Evolutionary conservation across 2,888 invertebrate genomes (phyloP).

Genomic region (Lasioglossum calceatum): DNA sequence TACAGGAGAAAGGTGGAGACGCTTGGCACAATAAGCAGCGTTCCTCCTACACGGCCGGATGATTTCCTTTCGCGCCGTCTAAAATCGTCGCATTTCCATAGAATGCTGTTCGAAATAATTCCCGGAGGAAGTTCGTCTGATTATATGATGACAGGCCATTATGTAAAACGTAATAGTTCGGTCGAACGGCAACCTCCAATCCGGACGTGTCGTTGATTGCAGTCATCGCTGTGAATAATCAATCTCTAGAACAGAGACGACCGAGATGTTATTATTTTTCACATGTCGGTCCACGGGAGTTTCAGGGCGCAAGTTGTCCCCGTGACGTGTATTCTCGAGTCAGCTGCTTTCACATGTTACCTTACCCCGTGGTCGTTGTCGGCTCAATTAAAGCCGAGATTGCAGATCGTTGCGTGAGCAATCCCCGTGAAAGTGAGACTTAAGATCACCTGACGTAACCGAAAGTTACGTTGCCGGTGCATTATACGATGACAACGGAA

Average conservation of each 20-base stretch:
- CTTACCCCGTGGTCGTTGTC: not conserved
- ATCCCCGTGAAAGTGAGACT: slow-evolving; percentile 15
- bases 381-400: slow-evolving; percentile 21
- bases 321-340: not conserved
- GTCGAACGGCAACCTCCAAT: slow-evolving; percentile 19
- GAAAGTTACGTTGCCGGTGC: not conserved
- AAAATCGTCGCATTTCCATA: slow-evolving; percentile 36
- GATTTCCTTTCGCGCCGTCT: slow-evolving; percentile 20
- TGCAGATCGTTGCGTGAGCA: slow-evolving; percentile 21
- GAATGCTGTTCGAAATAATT: slow-evolving; percentile 36
- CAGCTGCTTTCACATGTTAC: slow-evolving; percentile 15
- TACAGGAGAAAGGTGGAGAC: slow-evolving; percentile 36
- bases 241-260: not conserved
- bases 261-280: slow-evolving; percentile 13
- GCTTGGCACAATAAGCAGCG: slow-evolving; percentile 24
- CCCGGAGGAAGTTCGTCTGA: slow-evolving; percentile 24
- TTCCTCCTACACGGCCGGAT: slow-evolving; percentile 32
- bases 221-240: slow-evolving; percentile 32
- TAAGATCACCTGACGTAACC: not conserved
- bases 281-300: not conserved
- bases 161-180: slow-evolving; percentile 39
- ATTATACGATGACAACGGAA: not conserved
- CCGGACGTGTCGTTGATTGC: slow-evolving; percentile 21
- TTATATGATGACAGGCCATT: slow-evolving; percentile 41
- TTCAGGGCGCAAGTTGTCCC: not conserved